These are phyloP conservation scores for Pycnonotus jocosus DNA, from an alignment of 2,113 vertebrate species.

Conservation along the genomic window DNA sequence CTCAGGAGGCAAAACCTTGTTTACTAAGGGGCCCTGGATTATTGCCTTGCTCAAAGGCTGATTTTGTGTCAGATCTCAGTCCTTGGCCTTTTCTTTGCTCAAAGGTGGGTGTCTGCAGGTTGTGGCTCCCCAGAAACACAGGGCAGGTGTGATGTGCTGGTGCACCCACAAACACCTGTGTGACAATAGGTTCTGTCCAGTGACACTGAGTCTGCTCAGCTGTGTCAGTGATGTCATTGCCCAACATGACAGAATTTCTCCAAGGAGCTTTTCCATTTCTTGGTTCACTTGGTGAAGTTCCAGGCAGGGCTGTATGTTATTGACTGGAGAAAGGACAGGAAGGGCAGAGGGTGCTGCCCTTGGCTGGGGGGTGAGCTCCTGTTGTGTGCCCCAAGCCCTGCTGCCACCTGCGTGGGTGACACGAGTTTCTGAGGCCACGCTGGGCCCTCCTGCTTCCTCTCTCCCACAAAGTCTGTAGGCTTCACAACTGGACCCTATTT, in stretches of 20 bases:
- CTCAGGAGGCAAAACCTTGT: background rate
- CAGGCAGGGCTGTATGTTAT: background rate
- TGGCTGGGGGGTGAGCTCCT: background rate
- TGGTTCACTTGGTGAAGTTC: background rate
- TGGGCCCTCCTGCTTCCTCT: background rate
- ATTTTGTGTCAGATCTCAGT: background rate
- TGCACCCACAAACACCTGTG: accelerated
- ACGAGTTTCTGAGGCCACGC: accelerated
- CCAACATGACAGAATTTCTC: background rate
- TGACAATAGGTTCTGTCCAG: background rate
- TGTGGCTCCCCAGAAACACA: accelerated
- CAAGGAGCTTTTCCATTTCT: background rate
- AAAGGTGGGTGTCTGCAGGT: accelerated
- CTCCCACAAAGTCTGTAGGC: background rate
- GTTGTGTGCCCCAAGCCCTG: background rate
- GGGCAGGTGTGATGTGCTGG: accelerated
- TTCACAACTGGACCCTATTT: background rate
- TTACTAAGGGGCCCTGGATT: background rate
- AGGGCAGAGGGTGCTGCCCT: background rate
- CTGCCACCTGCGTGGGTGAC: background rate
- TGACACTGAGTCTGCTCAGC: background rate
- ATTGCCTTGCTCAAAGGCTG: background rate
- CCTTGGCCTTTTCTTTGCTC: background rate
- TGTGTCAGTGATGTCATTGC: background rate
- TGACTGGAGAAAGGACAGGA: background rate